Percentiles rank a stretch among this genome's conserved stretches.
Evolutionary conservation across 2,113 vertebrate species (phyloP).

Genomic region (Trematocara zebra): DNA sequence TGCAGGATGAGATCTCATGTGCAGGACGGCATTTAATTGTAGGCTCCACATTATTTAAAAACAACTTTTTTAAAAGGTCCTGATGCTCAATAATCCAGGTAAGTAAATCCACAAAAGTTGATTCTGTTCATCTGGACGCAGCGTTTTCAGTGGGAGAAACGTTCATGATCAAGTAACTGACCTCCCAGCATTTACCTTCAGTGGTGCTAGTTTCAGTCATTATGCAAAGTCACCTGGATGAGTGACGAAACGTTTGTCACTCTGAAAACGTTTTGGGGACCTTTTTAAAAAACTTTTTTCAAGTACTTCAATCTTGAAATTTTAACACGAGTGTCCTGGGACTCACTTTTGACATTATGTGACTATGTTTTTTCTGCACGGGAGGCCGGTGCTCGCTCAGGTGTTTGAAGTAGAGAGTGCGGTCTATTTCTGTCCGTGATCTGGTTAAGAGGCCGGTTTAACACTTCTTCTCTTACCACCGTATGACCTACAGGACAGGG

Average conservation of each 20-base stretch:
- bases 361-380: not conserved
- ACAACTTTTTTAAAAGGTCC: not conserved
- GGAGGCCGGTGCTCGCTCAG: not conserved
- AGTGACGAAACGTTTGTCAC: not conserved
- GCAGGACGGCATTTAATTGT: rapidly evolving
- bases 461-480: not conserved
- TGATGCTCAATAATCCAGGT: not conserved
- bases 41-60: not conserved
- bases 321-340: not conserved
- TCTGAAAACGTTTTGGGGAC: not conserved
- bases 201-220: not conserved
- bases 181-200: not conserved
- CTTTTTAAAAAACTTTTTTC: not conserved
- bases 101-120: not conserved
- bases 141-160: not conserved
- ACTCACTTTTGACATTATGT: not conserved
- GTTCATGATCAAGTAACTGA: not conserved
- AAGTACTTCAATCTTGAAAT: rapidly evolving
- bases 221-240: not conserved
- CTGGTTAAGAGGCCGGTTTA: not conserved
- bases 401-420: not conserved
- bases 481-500: not conserved
- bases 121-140: not conserved
- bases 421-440: not conserved
- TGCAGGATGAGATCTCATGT: not conserved